Evolutionary conservation across 2,797 vertebrate genomes (phyloP), one percentile per base, ranked within the genome.

Genomic region (Chrysocyon brachyurus): DNA sequence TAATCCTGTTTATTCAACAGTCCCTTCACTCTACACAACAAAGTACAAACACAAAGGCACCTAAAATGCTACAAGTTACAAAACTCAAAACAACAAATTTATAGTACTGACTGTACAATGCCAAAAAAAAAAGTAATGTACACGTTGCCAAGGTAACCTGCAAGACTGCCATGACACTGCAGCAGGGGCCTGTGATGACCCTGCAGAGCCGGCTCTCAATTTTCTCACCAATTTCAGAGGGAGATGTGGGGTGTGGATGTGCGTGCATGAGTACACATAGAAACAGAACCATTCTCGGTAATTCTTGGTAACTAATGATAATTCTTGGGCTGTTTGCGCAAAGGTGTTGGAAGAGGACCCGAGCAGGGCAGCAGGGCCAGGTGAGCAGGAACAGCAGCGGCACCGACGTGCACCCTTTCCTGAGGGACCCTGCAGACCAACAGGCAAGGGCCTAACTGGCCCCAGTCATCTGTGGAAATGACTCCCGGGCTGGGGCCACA

Each of bases 41-140:
- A 94, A 96, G 97, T 98, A 98, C 98, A 98, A 98, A 98, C 98
- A 98, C 98, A 98, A 97, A 88, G 70, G 56, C 61, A 98, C 95
- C 96, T 98, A 86, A 98, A 98, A 96, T 89, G 93, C 98, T 98
- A 98, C 98, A 96, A 98, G 98, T 97, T 87, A 98, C 91, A 97
- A 97, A 97, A 97, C 92, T 94, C 85, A 91, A 97, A 94, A 96
- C 95, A 94, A 96, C 95, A 92, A 94, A 87, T 97, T 96, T 96
- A 98, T 98, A 98, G 98, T 95, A 98, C 26, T 95, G 97, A 98
- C 98, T 98, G 98, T 98, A 98, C 98, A 99, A 97, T 46, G 82
- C 84, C 81, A 46, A 46, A 46, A 0, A 12, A 57, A 73, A 72
- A 70, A 94, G 97, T 95, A 97, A 97, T 97, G 86, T 95, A 96